Conservation (phyloP, 2,888 invertebrate genomes). For the Cyclophora albipunctata region DNA sequence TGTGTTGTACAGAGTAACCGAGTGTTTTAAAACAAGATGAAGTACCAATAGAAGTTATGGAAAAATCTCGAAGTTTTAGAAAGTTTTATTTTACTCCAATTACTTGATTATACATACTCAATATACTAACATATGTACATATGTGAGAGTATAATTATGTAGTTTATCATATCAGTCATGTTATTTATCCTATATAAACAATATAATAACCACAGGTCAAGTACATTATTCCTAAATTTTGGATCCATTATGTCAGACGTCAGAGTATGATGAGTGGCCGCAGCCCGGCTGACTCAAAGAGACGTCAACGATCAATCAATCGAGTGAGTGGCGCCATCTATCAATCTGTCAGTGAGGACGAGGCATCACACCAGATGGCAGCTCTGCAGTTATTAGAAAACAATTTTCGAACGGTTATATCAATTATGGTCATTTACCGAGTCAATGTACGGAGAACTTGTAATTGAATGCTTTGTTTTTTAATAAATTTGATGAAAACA, state of each 20-base stretch:
- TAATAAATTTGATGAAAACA: neutral
- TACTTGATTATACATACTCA: too few species aligned
- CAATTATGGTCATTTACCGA: slow-evolving; percentile 12
- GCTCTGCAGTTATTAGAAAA: slow-evolving; percentile 63
- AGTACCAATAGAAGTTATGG: too few species aligned
- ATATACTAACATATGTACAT: too few species aligned
- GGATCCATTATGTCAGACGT: slow-evolving; percentile 23
- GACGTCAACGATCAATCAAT: slow-evolving; percentile 68
- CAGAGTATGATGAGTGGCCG: slow-evolving; percentile 16
- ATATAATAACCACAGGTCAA: neutral
- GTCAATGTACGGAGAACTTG: slow-evolving; percentile 2
- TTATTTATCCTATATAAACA: too few species aligned
- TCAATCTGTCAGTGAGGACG: slow-evolving; percentile 59
- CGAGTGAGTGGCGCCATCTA: slow-evolving; percentile 63
- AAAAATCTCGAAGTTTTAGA: too few species aligned
- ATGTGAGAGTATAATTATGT: too few species aligned
- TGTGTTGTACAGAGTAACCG: neutral
- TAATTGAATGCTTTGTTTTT: neutral
- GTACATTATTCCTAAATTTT: neutral
- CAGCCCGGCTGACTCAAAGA: slow-evolving; percentile 36
- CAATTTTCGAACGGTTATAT: slow-evolving; percentile 49
- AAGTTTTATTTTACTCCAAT: too few species aligned
- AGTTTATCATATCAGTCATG: too few species aligned
- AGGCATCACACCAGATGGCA: slow-evolving; percentile 61
- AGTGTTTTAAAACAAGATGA: too few species aligned